Evolutionary conservation across 2,797 vertebrate genomes (phyloP), one percentile per base, ranked within the genome.

Genomic region (Vireo griseus): DNA sequence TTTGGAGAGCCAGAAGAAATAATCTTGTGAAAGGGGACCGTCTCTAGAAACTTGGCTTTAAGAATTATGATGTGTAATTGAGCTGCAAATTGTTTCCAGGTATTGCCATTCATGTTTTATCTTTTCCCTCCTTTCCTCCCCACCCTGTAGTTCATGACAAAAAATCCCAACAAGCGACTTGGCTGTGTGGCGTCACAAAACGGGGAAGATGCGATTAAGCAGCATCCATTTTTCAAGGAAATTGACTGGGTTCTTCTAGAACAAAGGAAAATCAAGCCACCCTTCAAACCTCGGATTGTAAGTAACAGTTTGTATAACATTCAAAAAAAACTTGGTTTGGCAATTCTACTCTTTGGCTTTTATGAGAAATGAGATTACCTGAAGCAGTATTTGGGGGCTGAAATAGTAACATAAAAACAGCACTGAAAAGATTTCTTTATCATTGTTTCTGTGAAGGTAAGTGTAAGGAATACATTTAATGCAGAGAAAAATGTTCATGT

Each of bases 271-370:
- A 98, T 99, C 98, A 99, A 99, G 84, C 99, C 99, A 0, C 99
- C 99, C 29, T 99, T 99, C 97, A 99, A 99, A 97, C 99, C 99
- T 44, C 98, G 99, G 96, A 99, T 99, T 96, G 99, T 99, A 98
- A 99, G 99, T 99, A 91, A 16, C 73, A 68, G 51, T 95, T 94
- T 96, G 59, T 68, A 12, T 95, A 72, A 75, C 31, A 15, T 87
- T 89, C 37, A 82, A 67, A 90, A 51, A 81, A 77, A 57, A 31
- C 37, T 42, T 67, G 39, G 14, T 31, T 81, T 69, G 63, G 45
- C 55, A 35, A 4, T 59, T 88, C 59, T 72, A 16, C 11, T 47
- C 50, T 8, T 47, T 92, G 35, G 11, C 52, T 89, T 86, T 88
- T 54, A 62, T 91, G 59, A 86, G 51, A 35, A 48, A 31, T 42